Percentiles rank a stretch among this genome's conserved stretches.
Evolutionary conservation across 2,888 invertebrate species (phyloP).

Genomic region (Yponomeuta plumbellus): DNA sequence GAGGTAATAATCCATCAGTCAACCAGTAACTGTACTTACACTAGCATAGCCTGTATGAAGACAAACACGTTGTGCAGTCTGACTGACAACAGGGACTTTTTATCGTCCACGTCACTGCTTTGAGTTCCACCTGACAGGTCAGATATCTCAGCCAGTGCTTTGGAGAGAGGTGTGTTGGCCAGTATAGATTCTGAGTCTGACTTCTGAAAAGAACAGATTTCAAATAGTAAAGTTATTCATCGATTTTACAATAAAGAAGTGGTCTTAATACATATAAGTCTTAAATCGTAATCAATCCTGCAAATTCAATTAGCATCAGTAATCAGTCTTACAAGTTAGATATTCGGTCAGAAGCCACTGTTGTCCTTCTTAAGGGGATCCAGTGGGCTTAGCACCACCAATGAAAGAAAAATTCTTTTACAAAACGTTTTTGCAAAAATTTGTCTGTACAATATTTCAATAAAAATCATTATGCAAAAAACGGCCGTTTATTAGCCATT

Average conservation of each 20-base stretch:
- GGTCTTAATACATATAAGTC: too few species aligned
- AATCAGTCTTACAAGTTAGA: background rate
- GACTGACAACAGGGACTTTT: constrained; percentile 31
- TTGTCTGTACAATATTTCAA: too few species aligned
- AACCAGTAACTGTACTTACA: constrained; percentile 44
- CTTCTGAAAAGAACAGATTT: background rate
- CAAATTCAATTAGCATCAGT: too few species aligned
- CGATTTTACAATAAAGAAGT: too few species aligned
- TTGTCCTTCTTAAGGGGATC: too few species aligned
- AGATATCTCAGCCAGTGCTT: constrained; percentile 34
- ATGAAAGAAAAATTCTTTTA: too few species aligned
- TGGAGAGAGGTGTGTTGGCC: constrained; percentile 34
- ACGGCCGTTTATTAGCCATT: too few species aligned
- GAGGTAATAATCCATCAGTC: background rate
- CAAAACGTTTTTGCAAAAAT: too few species aligned
- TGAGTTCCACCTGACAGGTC: constrained; percentile 6
- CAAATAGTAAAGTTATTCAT: background rate
- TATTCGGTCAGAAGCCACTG: too few species aligned
- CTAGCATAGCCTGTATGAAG: constrained; percentile 64
- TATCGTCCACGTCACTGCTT: constrained; percentile 29
- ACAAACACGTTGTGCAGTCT: constrained; percentile 55
- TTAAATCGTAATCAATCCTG: background rate
- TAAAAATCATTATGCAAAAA: too few species aligned
- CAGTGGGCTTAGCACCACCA: too few species aligned
- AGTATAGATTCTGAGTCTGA: constrained; percentile 1